phyloP scores from a whole-genome alignment of 1,140 invertebrate species.

The Lordiphosa collinella region DNA sequence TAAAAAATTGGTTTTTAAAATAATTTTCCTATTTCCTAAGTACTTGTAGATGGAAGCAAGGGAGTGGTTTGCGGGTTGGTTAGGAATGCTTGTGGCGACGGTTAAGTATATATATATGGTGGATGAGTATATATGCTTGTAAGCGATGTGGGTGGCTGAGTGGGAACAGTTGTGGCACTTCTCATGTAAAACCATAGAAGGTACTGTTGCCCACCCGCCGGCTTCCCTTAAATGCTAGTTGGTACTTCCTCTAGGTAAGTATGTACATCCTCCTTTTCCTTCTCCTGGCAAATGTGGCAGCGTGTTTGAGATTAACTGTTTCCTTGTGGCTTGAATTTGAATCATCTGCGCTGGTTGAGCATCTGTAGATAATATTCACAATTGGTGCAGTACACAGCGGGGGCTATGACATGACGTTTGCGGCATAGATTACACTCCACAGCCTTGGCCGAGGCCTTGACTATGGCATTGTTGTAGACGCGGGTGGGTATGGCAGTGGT shows the following conservation, averaged over 20 bases:
- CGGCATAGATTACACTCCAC: constrained; percentile 89
- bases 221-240: not conserved
- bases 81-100: constrained; percentile 10
- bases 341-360: constrained; percentile 76
- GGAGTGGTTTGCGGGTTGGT: constrained; percentile 14
- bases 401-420: constrained; percentile 88
- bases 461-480: constrained; percentile 76
- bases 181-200: constrained; percentile 70
- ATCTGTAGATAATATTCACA: constrained; percentile 94
- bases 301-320: constrained; percentile 70
- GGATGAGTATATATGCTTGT: constrained; percentile 2
- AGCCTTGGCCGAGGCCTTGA: constrained; percentile 81
- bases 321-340: constrained; percentile 25
- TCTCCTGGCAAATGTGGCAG: constrained; percentile 48
- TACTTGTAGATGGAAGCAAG: too few relatives aligned
- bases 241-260: constrained; percentile 13
- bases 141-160: constrained; percentile 21
- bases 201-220: constrained; percentile 36
- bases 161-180: constrained; percentile 52
- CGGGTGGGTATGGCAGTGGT: constrained; percentile 73
- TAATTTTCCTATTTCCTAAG: too few relatives aligned
- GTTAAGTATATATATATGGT: constrained; percentile 32
- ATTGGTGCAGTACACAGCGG: constrained; percentile 90
- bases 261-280: constrained; percentile 30
- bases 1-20: too few relatives aligned